Conservation (phyloP, 1,140 invertebrate genomes). For the Nasonia longicornis region DNA sequence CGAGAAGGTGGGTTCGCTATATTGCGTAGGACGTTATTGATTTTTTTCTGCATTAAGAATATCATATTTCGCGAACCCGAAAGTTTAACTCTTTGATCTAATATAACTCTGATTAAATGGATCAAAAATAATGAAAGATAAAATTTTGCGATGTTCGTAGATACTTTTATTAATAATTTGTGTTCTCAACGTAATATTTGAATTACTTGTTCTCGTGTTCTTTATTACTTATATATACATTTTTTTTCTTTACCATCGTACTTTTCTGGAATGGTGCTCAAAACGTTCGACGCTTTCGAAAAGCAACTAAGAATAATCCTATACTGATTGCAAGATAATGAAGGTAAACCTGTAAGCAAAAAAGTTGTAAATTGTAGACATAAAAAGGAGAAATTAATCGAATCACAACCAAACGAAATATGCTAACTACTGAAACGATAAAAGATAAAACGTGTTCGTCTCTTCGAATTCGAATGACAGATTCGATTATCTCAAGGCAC, state of each 20-base stretch:
- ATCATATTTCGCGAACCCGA: neutral
- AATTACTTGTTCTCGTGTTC: constrained; percentile 46
- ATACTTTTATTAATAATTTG: constrained; percentile 54
- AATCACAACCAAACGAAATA: constrained; percentile 37
- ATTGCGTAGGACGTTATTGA: constrained; percentile 13
- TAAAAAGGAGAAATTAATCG: constrained; percentile 27
- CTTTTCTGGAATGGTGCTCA: constrained; percentile 56
- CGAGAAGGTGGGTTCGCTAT: constrained; percentile 36
- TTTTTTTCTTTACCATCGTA: constrained; percentile 51
- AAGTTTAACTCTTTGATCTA: constrained; percentile 28
- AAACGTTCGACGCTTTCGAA: constrained; percentile 33
- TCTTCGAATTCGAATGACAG: constrained; percentile 30
- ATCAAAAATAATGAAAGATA: constrained; percentile 33
- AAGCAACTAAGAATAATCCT: constrained; percentile 35
- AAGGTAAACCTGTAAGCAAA: constrained; percentile 6
- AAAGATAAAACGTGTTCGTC: constrained; percentile 27
- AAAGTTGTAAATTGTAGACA: constrained; percentile 17
- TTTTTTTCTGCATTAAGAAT: constrained; percentile 19
- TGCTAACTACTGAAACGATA: constrained; percentile 22
- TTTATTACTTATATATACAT: constrained; percentile 34
- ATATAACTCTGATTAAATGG: constrained; percentile 19
- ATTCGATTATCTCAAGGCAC: constrained; percentile 52
- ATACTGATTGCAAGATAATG: constrained; percentile 8
- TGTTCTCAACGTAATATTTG: constrained; percentile 57
- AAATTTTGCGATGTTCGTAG: constrained; percentile 47